Evolutionary conservation across 2,888 invertebrate species (phyloP).

Genomic region (Stegana nigrithorax): DNA sequence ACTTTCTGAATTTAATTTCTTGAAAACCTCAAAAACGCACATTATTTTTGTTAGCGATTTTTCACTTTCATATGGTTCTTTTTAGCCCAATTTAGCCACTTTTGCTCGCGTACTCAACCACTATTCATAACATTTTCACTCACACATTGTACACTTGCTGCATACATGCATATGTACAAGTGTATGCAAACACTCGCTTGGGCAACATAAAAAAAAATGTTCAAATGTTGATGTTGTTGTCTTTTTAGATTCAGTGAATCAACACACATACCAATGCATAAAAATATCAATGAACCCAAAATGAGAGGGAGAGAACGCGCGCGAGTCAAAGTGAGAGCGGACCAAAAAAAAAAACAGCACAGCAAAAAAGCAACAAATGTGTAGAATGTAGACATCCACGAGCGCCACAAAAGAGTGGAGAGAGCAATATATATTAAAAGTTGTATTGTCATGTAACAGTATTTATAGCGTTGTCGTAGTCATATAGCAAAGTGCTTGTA

Average conservation of each 20-base stretch:
- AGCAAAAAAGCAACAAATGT: neutral
- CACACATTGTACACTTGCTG: neutral
- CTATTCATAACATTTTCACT: neutral
- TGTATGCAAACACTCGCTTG: neutral
- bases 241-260: slow-evolving; percentile 55
- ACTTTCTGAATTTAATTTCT: too few species aligned
- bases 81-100: too few species aligned
- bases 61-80: too few species aligned
- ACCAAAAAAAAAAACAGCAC: neutral
- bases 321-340: slow-evolving; percentile 32
- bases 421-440: neutral
- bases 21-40: too few species aligned
- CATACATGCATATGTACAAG: neutral
- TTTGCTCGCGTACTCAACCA: too few species aligned
- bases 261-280: slow-evolving; percentile 53
- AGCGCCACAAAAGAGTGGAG: neutral
- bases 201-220: neutral
- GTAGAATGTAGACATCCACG: neutral
- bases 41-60: too few species aligned
- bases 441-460: neutral
- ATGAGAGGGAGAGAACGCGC: slow-evolving; percentile 33
- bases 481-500: neutral
- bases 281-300: slow-evolving; percentile 63
- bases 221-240: neutral
- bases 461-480: neutral